A percentile compares a stretch with the other conserved stretches of the same genome.
These are phyloP conservation scores for Agapornis canus DNA, from an alignment of 2,797 vertebrate genomes.

Conservation along the genomic window DNA sequence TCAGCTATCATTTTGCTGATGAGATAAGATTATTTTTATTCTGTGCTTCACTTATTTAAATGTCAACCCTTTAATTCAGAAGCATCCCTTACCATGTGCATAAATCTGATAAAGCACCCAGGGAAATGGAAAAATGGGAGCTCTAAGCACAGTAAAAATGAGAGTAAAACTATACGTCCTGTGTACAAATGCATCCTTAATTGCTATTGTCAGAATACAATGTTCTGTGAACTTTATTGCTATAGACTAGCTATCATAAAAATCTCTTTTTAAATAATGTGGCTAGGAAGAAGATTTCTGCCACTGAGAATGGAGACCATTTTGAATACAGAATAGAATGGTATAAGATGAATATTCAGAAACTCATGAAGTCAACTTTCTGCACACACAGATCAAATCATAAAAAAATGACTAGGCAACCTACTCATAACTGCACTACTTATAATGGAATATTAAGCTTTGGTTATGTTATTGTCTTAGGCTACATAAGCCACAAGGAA, in stretches of 20 bases:
- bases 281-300: neutral
- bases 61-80: constrained; percentile 33
- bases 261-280: neutral
- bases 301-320: neutral
- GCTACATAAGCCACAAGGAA: constrained; percentile 57
- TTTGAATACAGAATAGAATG: neutral
- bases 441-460: constrained; percentile 60
- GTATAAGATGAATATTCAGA: constrained; percentile 25
- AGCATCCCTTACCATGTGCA: neutral
- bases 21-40: neutral
- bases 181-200: constrained; percentile 7
- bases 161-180: neutral
- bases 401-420: neutral
- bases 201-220: neutral
- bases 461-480: constrained; percentile 56
- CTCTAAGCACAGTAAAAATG: neutral
- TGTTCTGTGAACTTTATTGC: neutral
- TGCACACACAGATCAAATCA: constrained; percentile 19
- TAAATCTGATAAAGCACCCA: neutral
- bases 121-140: neutral
- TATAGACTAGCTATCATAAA: neutral
- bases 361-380: neutral
- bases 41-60: neutral
- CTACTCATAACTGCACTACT: constrained; percentile 40
- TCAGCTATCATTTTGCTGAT: neutral